Evolutionary conservation across 2,888 invertebrate species (phyloP).

Genomic region (Dorcus parallelipipedus): DNA sequence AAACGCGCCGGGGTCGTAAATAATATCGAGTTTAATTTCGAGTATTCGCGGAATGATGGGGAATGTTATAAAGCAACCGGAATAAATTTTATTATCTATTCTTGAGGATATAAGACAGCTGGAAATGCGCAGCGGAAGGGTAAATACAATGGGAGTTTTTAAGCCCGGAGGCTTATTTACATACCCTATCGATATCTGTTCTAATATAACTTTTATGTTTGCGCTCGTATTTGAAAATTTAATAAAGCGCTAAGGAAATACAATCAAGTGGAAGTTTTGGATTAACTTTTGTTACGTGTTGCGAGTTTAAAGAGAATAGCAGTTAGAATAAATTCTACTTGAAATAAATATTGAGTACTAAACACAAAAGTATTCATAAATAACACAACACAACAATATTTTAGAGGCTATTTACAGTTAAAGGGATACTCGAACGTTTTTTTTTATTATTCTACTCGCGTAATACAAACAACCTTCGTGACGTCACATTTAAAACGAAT

Average conservation of each 20-base stretch:
- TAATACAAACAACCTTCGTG: too few species aligned
- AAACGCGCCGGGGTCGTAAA: not conserved
- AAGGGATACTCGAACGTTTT: too few species aligned
- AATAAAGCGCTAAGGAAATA: constrained; percentile 1
- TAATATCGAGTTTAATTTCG: constrained; percentile 4
- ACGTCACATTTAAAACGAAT: too few species aligned
- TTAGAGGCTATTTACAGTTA: too few species aligned
- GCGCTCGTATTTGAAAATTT: constrained; percentile 4
- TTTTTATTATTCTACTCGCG: too few species aligned
- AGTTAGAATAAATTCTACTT: too few species aligned
- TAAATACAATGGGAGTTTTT: constrained; percentile 1
- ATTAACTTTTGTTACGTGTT: too few species aligned
- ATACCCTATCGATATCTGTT: constrained; percentile 6
- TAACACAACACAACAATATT: too few species aligned
- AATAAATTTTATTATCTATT: not conserved
- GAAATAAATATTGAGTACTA: too few species aligned
- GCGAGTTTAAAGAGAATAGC: too few species aligned
- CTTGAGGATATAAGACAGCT: not conserved
- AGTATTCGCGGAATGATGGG: not conserved
- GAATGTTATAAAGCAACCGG: not conserved
- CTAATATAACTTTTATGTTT: constrained; percentile 7
- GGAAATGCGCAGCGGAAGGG: not conserved
- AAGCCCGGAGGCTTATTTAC: constrained; percentile 1
- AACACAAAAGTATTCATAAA: too few species aligned
- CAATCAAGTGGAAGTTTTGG: too few species aligned